Evolutionary conservation across 2,113 vertebrate species (phyloP).

Genomic region (Ivindomyrus marchei): DNA sequence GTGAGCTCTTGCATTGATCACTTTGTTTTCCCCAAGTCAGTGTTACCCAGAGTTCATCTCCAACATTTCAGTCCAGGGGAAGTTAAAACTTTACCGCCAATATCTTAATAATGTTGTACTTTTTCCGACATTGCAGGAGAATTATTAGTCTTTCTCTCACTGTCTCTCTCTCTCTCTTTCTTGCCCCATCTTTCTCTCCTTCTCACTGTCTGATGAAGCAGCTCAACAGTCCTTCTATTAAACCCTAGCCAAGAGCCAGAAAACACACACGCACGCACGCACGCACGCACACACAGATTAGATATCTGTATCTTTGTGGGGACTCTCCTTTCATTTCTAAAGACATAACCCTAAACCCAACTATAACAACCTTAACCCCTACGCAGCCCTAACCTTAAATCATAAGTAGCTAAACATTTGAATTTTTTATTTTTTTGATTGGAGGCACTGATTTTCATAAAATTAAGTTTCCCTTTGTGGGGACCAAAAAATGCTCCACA

Average conservation of each 20-base stretch:
- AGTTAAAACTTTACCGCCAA: slow-evolving; percentile 71
- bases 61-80: slow-evolving; percentile 70
- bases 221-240: not conserved
- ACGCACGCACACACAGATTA: not conserved
- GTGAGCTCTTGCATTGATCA: slow-evolving; percentile 95
- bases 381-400: not conserved
- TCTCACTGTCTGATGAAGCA: not conserved
- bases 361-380: not conserved
- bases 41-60: slow-evolving; percentile 88
- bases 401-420: not conserved
- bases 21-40: slow-evolving; percentile 85
- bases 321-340: not conserved
- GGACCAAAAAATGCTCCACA: not conserved
- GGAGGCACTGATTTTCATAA: not conserved
- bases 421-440: not conserved
- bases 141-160: not conserved
- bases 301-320: not conserved
- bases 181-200: not conserved
- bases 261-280: not conserved
- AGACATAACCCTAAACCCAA: not conserved
- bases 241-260: slow-evolving; percentile 1
- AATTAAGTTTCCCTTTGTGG: not conserved
- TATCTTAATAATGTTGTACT: slow-evolving; percentile 70
- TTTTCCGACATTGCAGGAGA: slow-evolving; percentile 15
- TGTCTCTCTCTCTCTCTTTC: not conserved